These are phyloP conservation scores for Danio albolineatus DNA, from an alignment of 2,797 vertebrate species.

Conservation along the genomic window DNA sequence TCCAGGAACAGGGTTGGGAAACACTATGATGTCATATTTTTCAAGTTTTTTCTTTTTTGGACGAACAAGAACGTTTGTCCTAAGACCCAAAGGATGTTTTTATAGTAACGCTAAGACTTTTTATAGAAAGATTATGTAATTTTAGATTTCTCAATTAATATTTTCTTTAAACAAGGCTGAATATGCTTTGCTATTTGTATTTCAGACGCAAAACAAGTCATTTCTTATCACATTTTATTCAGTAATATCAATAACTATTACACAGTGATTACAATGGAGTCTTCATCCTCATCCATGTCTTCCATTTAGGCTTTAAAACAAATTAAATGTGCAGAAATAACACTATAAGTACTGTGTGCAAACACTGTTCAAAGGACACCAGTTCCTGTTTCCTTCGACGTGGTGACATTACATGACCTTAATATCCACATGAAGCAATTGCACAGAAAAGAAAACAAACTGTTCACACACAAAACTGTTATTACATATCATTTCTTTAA, in stretches of 20 bases:
- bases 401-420: conserved; percentile 18
- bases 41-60: too few relatives aligned
- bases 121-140: not conserved
- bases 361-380: not conserved
- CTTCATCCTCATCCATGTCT: conserved; percentile 1
- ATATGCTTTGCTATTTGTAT: not conserved
- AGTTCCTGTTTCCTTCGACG: conserved; percentile 1
- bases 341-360: not conserved
- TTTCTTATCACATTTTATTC: conserved; percentile 43
- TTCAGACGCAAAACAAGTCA: not conserved
- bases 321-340: conserved; percentile 33
- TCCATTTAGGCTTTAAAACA: not conserved
- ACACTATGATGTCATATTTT: too few relatives aligned
- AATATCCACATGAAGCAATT: conserved; percentile 33
- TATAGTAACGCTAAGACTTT: too few relatives aligned
- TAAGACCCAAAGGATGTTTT: too few relatives aligned
- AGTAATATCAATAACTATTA: conserved; percentile 40
- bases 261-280: conserved; percentile 15
- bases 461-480: not conserved
- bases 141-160: not conserved
- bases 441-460: conserved; percentile 26
- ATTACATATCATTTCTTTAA: not conserved
- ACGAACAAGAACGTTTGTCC: too few relatives aligned
- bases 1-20: too few relatives aligned
- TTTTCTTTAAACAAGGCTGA: not conserved